phyloP scores from a whole-genome alignment of 1,140 invertebrate species.

The Aporrectodea caliginosa region DNA sequence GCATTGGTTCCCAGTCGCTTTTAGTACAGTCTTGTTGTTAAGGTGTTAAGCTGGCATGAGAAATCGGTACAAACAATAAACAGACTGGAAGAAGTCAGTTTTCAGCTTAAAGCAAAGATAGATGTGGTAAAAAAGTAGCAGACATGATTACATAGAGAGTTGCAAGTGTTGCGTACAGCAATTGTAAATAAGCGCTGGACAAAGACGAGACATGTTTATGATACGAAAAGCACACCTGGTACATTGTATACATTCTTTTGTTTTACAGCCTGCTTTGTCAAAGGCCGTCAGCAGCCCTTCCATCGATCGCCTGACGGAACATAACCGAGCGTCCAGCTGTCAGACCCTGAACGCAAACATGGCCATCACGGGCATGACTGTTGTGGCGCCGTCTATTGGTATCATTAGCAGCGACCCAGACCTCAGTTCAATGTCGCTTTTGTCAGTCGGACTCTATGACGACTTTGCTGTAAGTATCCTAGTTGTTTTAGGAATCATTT shows the following conservation, averaged over 20 bases:
- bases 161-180: neutral
- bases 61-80: too few relatives aligned
- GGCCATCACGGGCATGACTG: conserved; percentile 14
- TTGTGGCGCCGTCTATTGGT: neutral
- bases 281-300: neutral
- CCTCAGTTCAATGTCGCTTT: conserved; percentile 9
- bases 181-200: neutral
- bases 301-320: neutral
- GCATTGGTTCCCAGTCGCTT: too few relatives aligned
- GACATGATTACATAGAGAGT: too few relatives aligned
- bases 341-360: conserved; percentile 10
- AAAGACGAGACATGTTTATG: neutral
- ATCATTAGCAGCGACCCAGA: neutral
- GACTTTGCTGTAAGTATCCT: conserved; percentile 18
- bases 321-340: conserved; percentile 14
- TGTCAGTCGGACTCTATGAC: conserved; percentile 9
- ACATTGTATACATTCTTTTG: too few relatives aligned
- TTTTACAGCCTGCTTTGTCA: neutral
- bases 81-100: too few relatives aligned
- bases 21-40: too few relatives aligned
- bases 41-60: too few relatives aligned
- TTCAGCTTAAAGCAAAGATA: too few relatives aligned
- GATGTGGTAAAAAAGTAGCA: neutral
- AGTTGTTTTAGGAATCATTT: neutral
- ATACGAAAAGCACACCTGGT: neutral